Evolutionary conservation across 1,140 invertebrate species (phyloP).

Genomic region (Drosophila sulfurigaster): DNA sequence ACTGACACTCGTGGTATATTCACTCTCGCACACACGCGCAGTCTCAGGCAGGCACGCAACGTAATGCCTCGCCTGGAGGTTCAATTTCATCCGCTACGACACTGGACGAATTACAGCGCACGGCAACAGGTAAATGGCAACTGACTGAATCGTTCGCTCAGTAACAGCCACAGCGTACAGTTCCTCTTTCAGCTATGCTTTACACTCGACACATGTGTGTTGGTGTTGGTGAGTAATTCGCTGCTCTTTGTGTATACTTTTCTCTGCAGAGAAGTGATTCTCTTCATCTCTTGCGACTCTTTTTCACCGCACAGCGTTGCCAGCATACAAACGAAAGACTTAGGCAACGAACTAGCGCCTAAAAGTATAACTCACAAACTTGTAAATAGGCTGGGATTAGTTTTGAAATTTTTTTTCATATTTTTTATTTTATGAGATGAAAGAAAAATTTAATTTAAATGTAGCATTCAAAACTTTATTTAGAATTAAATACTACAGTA

Average conservation of each 20-base stretch:
- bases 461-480: no score
- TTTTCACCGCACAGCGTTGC: conserved; percentile 47
- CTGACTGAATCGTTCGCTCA: conserved; percentile 39
- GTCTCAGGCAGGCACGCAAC: conserved; percentile 66
- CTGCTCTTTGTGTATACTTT: conserved; percentile 10
- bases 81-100: conserved; percentile 71
- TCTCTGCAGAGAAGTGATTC: conserved; percentile 10
- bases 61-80: conserved; percentile 68
- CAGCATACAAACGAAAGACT: conserved; percentile 59
- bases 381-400: not conserved
- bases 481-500: no score
- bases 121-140: conserved; percentile 78
- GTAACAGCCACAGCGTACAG: not conserved
- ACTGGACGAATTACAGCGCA: conserved; percentile 62
- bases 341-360: conserved; percentile 60
- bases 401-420: not conserved
- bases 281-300: conserved; percentile 12
- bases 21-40: conserved; percentile 45
- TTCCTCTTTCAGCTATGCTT: not conserved
- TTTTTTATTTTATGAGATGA: no score
- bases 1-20: conserved; percentile 6
- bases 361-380: no score
- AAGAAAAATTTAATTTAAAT: no score
- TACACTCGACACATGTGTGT: not conserved
- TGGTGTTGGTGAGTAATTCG: not conserved